Percentiles rank a stretch among this genome's conserved stretches.
Evolutionary conservation across 2,113 vertebrate genomes (phyloP).

Genomic region (Stigmatopora argus): DNA sequence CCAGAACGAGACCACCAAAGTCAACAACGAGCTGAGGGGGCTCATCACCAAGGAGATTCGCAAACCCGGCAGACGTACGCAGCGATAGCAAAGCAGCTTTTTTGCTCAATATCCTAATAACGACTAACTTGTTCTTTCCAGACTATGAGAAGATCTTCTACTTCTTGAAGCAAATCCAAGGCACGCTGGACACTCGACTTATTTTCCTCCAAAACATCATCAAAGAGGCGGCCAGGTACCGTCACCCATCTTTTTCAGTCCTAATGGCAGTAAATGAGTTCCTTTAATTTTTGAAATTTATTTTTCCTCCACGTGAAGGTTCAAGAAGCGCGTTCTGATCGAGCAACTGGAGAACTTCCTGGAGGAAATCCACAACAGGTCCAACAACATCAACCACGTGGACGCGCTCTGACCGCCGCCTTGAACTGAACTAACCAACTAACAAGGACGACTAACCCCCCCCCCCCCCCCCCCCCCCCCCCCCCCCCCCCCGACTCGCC

Average conservation of each 20-base stretch:
- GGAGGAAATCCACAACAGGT: conserved; percentile 88
- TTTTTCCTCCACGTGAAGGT: conserved; percentile 64
- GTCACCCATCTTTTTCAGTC: too few species aligned
- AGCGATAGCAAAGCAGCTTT: neutral
- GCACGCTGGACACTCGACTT: conserved; percentile 85
- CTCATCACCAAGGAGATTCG: conserved; percentile 93
- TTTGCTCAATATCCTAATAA: neutral
- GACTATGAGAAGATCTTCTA: conserved; percentile 93
- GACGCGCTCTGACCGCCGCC: conserved; percentile 57
- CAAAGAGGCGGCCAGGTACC: conserved; percentile 91
- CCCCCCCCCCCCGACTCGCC: too few species aligned
- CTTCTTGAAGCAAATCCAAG: conserved; percentile 91
- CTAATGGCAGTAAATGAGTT: neutral
- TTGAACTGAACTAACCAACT: conserved; percentile 7
- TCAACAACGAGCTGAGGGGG: conserved; percentile 83
- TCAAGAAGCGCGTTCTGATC: conserved; percentile 95
- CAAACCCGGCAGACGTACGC: conserved; percentile 92
- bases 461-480: too few species aligned
- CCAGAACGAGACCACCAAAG: conserved; percentile 76
- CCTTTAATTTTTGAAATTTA: neutral
- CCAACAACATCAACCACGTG: conserved; percentile 86
- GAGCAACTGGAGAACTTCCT: conserved; percentile 93
- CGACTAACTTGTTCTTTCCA: conserved; percentile 51
- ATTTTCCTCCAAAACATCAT: conserved; percentile 93
- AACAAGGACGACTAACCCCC: neutral